These are phyloP conservation scores for Eupithecia pulchellata DNA, from an alignment of 2,888 invertebrate genomes.

Conservation along the genomic window DNA sequence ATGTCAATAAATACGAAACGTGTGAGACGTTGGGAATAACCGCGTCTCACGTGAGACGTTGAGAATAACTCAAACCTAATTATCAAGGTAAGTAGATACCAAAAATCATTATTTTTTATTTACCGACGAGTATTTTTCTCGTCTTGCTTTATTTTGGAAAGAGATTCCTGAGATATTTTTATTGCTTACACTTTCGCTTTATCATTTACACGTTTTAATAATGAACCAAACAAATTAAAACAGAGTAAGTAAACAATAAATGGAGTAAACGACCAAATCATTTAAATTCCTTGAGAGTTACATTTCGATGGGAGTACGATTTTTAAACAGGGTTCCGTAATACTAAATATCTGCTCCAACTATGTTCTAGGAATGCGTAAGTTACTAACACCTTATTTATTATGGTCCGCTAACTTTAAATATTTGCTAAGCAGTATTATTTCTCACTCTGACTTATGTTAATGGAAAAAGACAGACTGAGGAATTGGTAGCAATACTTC, in stretches of 20 bases:
- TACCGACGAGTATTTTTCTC: not conserved
- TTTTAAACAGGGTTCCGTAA: not conserved
- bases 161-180: conserved; percentile 13
- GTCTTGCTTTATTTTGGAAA: conserved; percentile 1
- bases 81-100: not conserved
- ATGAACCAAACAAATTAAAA: conserved; percentile 16
- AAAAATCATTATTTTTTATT: not conserved
- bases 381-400: too few species aligned
- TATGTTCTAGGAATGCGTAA: not conserved
- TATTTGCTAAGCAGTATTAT: too few species aligned
- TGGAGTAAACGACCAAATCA: not conserved
- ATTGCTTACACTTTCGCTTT: conserved; percentile 20
- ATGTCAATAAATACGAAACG: too few species aligned
- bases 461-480: too few species aligned
- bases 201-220: conserved; percentile 22
- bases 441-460: too few species aligned
- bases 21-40: too few species aligned
- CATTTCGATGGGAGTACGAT: not conserved
- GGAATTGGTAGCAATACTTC: too few species aligned
- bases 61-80: not conserved
- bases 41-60: not conserved
- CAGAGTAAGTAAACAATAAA: conserved; percentile 8
- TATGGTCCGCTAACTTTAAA: too few species aligned
- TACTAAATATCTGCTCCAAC: not conserved
- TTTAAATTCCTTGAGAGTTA: not conserved